A percentile compares a stretch with the other conserved stretches of the same genome.
Conservation (phyloP, 2,888 invertebrate genomes). For the Epiblema foenella region DNA sequence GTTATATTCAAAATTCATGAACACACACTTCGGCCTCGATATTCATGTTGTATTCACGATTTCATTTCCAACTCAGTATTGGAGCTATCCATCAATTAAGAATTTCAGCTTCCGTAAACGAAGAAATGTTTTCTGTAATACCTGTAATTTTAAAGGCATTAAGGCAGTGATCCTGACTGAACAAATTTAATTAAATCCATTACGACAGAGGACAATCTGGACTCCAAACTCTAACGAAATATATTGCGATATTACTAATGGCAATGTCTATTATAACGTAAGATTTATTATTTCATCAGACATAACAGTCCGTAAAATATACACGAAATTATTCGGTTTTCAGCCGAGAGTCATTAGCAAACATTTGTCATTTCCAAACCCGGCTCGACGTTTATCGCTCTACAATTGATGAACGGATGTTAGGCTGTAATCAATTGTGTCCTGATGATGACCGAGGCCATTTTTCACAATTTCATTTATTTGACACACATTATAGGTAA, state of each 20-base stretch:
- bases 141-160: constrained; percentile 40
- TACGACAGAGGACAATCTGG: constrained; percentile 27
- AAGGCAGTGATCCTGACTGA: constrained; percentile 38
- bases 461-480: constrained; percentile 47
- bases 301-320: constrained; percentile 67
- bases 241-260: constrained; percentile 37
- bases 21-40: constrained; percentile 28
- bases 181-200: constrained; percentile 45
- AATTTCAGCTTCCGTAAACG: constrained; percentile 31
- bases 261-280: constrained; percentile 23
- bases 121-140: constrained; percentile 39
- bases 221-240: constrained; percentile 14
- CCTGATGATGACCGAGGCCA: constrained; percentile 67
- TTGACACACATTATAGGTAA: constrained; percentile 34
- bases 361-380: constrained; percentile 81
- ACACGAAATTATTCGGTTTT: constrained; percentile 71
- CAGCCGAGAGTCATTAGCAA: constrained; percentile 75
- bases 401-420: constrained; percentile 79
- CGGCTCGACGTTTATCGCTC: constrained; percentile 77
- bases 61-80: constrained; percentile 6
- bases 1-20: constrained; percentile 27
- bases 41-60: constrained; percentile 23
- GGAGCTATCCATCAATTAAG: constrained; percentile 40
- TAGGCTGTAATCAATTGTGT: constrained; percentile 78
- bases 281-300: constrained; percentile 56